Percentiles rank a stretch among this genome's conserved stretches.
Conservation (phyloP, 2,888 invertebrate species). For the Cyclophora punctaria region DNA sequence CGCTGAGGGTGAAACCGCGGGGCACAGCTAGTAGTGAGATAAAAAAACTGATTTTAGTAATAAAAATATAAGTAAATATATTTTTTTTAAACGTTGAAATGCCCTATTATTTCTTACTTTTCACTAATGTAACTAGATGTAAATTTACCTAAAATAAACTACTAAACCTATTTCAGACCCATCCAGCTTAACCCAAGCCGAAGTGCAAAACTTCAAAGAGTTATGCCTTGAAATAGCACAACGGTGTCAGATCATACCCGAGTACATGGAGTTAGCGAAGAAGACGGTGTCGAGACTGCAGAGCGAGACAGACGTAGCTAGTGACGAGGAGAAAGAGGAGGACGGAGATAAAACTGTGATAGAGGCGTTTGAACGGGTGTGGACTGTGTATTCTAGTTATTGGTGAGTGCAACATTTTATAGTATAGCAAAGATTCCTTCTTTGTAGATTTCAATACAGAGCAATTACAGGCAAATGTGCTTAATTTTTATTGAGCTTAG, state of each 20-base stretch:
- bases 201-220: slow-evolving; percentile 54
- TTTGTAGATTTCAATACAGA: no score
- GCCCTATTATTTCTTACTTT: no score
- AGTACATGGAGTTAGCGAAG: slow-evolving; percentile 64
- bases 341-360: slow-evolving; percentile 33
- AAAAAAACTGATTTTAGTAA: no score
- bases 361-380: slow-evolving; percentile 55
- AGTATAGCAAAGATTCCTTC: no score
- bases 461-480: no score
- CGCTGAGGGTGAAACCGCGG: no score
- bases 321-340: slow-evolving; percentile 17
- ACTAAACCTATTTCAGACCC: slow-evolving; percentile 29
- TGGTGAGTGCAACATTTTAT: slow-evolving; percentile 37
- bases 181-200: slow-evolving; percentile 42
- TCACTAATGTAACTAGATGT: no score
- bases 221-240: slow-evolving; percentile 53
- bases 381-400: slow-evolving; percentile 62
- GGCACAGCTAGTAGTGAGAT: no score
- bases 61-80: no score
- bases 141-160: no score
- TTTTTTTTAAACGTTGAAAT: no score
- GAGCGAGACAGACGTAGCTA: slow-evolving; percentile 14
- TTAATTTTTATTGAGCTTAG: no score
- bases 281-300: slow-evolving; percentile 43
- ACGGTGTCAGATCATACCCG: slow-evolving; percentile 63